phyloP scores from a whole-genome alignment of 2,888 invertebrate species.

The Neria commutata region DNA sequence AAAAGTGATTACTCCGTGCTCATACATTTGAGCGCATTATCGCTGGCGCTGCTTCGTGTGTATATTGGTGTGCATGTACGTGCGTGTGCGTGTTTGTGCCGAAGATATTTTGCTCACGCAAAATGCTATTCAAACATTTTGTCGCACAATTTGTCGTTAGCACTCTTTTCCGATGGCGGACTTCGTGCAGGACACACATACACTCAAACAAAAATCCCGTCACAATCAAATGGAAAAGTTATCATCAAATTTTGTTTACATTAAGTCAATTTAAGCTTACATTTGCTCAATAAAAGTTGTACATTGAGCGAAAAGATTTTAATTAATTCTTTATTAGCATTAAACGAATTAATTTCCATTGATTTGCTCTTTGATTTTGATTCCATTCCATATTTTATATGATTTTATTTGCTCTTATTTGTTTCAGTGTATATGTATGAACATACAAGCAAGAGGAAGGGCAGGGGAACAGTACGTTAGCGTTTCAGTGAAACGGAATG shows the following conservation, averaged over 20 bases:
- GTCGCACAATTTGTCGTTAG: conserved; percentile 21
- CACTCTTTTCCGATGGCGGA: not conserved
- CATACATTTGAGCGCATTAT: not conserved
- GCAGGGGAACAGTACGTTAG: too few species aligned
- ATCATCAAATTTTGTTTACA: too few species aligned
- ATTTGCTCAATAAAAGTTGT: too few species aligned
- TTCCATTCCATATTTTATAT: too few species aligned
- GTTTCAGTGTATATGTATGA: not conserved
- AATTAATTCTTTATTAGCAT: too few species aligned
- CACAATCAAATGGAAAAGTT: not conserved
- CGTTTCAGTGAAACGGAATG: too few species aligned
- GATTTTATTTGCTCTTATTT: too few species aligned
- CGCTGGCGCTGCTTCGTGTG: not conserved
- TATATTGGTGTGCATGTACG: not conserved
- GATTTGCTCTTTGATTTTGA: too few species aligned
- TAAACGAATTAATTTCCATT: too few species aligned
- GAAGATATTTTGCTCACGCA: not conserved
- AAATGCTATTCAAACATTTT: conserved; percentile 14
- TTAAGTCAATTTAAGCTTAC: too few species aligned
- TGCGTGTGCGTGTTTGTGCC: not conserved
- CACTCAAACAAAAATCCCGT: not conserved
- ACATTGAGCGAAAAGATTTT: too few species aligned
- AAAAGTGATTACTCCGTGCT: conserved; percentile 6
- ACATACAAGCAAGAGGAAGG: not conserved
- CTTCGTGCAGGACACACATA: not conserved